Base-by-base conservation (phyloP, 1,140 invertebrate species). In the Hestina assimilis region DNA sequence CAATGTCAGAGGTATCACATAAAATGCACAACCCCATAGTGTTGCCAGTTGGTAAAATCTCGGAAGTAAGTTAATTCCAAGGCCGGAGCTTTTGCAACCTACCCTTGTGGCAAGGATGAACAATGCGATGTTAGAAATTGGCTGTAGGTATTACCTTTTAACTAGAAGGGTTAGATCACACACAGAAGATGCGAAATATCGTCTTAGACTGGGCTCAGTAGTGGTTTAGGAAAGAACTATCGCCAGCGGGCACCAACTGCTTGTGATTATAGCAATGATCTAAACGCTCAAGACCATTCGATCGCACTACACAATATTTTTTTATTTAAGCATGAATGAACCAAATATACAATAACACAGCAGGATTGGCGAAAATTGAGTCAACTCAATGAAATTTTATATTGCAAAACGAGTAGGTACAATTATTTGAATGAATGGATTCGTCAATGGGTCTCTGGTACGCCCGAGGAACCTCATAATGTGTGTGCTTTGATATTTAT, bases 251-350 rank as follows among this genome's bases (percentile, higher is more conserved):
- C 11, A 31, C 2, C 3, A 6, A 31, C 28, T n/a, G 28, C 1
- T 12, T 31, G n/a, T 31, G 12, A 9, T 11, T 12, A 11, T 11
- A 2, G 11, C 33, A 38, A 38, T 3, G 15, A 17, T 19, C 33
- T 17, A 47, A 17, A 33, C 6, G 28, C 1, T 14, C 26, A 14
- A 53, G 7, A 24, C 31, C 17, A n/a, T 42, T 45, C 7, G 7
- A 9, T 6, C 21, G n/a, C 8, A 0, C 1, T 38, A 11, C 50
- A 24, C n/a, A 29, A 45, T 35, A 19, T 52, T 11, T 28, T 23
- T 45, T 47, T 28, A 41, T 45, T 23, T 40, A 43, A 53, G 31
- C n/a, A 63, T 63, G 42, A 63, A 63, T 57, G 60, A 54, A 35
- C 40, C 21, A 31, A 4, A 8, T 15, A 7, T 17, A 58, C 41